Conservation (phyloP, 1,140 invertebrate species). For the Ylistrum balloti region DNA sequence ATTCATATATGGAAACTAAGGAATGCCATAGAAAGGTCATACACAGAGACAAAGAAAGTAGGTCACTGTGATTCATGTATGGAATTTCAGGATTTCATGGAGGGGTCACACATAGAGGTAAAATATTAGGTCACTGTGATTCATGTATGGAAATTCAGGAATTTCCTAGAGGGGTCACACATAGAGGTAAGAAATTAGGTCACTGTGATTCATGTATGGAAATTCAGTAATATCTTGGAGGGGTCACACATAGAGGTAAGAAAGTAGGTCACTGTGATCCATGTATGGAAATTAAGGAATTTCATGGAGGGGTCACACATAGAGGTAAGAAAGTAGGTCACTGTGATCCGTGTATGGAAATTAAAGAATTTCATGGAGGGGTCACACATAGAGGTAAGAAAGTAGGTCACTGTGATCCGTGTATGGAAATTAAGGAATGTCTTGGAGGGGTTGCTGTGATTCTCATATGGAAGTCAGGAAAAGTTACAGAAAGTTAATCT, state of each 20-base stretch:
- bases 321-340: neutral
- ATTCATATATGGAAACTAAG: neutral
- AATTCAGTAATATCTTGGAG: neutral
- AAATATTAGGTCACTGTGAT: neutral
- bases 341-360: neutral
- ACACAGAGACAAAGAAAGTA: neutral
- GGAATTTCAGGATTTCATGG: too few species aligned
- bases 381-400: neutral
- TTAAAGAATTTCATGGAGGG: neutral
- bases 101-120: neutral
- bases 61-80: neutral
- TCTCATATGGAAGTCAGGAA: neutral
- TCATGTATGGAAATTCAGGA: neutral
- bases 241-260: neutral
- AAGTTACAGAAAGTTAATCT: too few species aligned
- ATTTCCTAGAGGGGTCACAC: neutral
- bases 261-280: neutral
- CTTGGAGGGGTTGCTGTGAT: too few species aligned
- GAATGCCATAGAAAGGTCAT: neutral
- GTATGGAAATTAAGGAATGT: too few species aligned
- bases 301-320: neutral
- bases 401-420: neutral
- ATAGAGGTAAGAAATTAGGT: neutral
- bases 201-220: neutral
- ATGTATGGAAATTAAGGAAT: neutral